Evolutionary conservation across 1,140 invertebrate species (phyloP), one percentile per base, ranked within the genome.

Genomic region (Drosophila virilis): DNA sequence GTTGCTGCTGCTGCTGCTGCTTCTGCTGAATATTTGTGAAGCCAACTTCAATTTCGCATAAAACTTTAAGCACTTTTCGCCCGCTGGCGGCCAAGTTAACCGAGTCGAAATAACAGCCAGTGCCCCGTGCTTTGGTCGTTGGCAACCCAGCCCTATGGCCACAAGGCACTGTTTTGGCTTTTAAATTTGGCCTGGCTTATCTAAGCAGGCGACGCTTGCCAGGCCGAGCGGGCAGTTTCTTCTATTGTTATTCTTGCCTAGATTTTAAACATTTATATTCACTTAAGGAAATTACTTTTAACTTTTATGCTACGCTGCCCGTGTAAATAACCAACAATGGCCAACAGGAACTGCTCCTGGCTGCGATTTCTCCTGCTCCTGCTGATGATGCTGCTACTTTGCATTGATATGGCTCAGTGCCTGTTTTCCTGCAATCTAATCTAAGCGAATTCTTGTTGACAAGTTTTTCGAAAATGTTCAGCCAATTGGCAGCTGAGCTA

Each of bases 261-360:
- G 76, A 83, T 77, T 79, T 86, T 83, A 89, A 89, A 84, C 84
- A 89, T 89, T 89, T 84, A 84, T 84, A 89, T 89, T 89, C 84
- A 89, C 84, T 89, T 89, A 89, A 78, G 80, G 80, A 89, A 89
- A 89, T 89, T 89, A 89, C 84, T 89, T 89, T 89, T 75, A 65
- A 80, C 80, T 89, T 88, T 88, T 84, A 80, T 73, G 84, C 80
- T 58, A 78, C 69, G 80, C 70, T 84, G 77, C 50, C 79, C 73
- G 80, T 83, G 84, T 77, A 80, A 86, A 83, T 89, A 71, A 72
- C 66, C 77, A 59, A 61, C 64, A 86, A 79, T 72, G 80, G 78
- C 60, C 65, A 33, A 40, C n/a, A 22, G n/a, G 15, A 35, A 40
- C 45, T n/a, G 28, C 15, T 28, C n/a, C 32, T 48, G 6, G 5